phyloP scores from a whole-genome alignment of 2,888 invertebrate genomes.

The Leucoma salicis region DNA sequence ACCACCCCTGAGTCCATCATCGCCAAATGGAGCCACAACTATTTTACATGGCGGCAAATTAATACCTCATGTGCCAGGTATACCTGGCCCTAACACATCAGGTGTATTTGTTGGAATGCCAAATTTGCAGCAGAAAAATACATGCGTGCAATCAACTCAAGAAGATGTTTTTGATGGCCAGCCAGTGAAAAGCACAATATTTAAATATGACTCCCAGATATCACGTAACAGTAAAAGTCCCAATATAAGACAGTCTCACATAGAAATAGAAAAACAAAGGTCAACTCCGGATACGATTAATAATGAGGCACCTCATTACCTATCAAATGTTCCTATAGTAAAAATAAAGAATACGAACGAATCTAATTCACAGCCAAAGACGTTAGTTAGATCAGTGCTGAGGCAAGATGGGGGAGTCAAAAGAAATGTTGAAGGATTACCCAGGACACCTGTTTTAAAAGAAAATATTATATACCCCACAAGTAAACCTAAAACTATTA shows the following conservation, averaged over 20 bases:
- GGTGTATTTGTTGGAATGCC: conserved; percentile 59
- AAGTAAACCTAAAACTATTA: conserved; percentile 48
- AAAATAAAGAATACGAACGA: conserved; percentile 71
- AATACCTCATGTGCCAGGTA: conserved; percentile 93
- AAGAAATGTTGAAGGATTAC: conserved; percentile 58
- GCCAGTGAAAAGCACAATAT: conserved; percentile 37
- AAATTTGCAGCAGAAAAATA: conserved; percentile 40
- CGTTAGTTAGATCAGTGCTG: conserved; percentile 39
- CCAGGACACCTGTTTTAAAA: conserved; percentile 59
- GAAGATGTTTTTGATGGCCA: conserved; percentile 46
- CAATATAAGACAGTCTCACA: conserved; percentile 39
- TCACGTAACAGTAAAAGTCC: conserved; percentile 52
- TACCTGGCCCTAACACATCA: conserved; percentile 90
- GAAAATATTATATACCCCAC: conserved; percentile 50
- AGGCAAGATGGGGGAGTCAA: conserved; percentile 58
- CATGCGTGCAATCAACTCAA: conserved; percentile 35
- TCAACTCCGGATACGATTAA: conserved; percentile 45
- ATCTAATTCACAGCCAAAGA: conserved; percentile 35
- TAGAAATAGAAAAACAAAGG: conserved; percentile 51
- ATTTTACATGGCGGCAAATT: conserved; percentile 87
- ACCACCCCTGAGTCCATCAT: conserved; percentile 76
- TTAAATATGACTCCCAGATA: conserved; percentile 53
- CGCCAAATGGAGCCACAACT: conserved; percentile 83
- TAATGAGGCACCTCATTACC: conserved; percentile 45
- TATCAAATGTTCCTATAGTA: conserved; percentile 57